Base-by-base conservation (phyloP, 30 jellyfish, hydroid and myxozoan species). In the Phacellophora camtschatica region DNA sequence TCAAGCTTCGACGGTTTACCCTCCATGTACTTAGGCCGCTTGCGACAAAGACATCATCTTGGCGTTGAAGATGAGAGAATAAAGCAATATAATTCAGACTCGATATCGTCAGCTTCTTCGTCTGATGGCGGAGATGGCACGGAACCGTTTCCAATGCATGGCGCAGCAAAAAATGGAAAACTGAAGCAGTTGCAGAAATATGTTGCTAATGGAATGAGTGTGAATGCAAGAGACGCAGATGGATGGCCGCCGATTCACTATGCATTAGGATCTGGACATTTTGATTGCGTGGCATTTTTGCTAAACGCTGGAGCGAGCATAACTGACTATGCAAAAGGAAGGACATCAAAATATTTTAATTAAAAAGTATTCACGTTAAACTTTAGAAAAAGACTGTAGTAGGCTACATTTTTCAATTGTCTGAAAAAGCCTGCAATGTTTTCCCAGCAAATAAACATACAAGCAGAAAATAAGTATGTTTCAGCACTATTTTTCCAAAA, bases 171-270 rank as follows among this genome's bases (percentile, higher is more conserved):
- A 62, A 37, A 36, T n/a, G 96, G 96, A 23, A 39, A 51, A 27
- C 50, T 55, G 41, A 75, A 66, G 55, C 69, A 58, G 31, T 66
- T 87, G 54, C 77, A 68, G 28, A 59, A 63, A 57, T 46, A 48
- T 1, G 45, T 87, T 11, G 45, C 81, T 35, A 43, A 49, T 5
- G 92, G 95, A 43, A 72, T 66, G 72, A 77, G 78, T 49, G 92
- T 87, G n/a, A 87, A 87, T 59, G 83, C 78, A 12, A 1, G 79
- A 22, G 96, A 87, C 39, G 92, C 80, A 0, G 72, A 77, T 1
- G 89, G 92, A 19, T 87, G 96, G 96, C 96, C 96, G 6, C 96
- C 96, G n/a, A 71, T 87, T 42, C 96, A 87, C 37, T 77, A 87
- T 28, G 96, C 96, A 8, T 45, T 87, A 4, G 28, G 82, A 20